Evolutionary conservation across 2,797 vertebrate species (phyloP), one percentile per base, ranked within the genome.

Genomic region (Emys orbicularis): DNA sequence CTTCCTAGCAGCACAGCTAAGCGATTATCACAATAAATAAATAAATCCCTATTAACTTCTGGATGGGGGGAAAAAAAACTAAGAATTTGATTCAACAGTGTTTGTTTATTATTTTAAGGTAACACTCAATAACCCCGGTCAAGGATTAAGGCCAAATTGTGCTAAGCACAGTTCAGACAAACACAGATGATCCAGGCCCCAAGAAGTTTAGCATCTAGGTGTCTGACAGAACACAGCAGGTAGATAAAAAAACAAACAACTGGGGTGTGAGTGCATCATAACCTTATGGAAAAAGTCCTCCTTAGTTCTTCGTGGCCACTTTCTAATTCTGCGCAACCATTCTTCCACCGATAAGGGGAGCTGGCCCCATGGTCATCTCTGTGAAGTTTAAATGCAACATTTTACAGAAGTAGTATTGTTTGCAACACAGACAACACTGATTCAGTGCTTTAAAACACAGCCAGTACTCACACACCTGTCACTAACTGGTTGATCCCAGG

Each of bases 111-210:
- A 23, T 72, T 23, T 72, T 41, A 41, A 23, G 5, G 21, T 72
- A 72, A 23, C 10, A 72, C 68, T 5, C 19, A 41, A 10, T 5
- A 10, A 72, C 19, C n/a, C 19, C 2, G 5, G 0, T 23, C 21
- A 72, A 41, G 68, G 68, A 23, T 72, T 23, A 72, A 21, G 21
- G 37, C 19, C n/a, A 41, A 23, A 10, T 3, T 68, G 37, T 41
- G 10, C n/a, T 12, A 5, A 21, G 3, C 37, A 12, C n/a, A 41
- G 11, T 72, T 41, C 68, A 41, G n/a, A 37, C 34, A 37, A 68
- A 68, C 18, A 68, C n/a, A 68, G 61, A 65, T n/a, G 31, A n/a
- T 65, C 34, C 34, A 34, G 65, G n/a, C 65, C 34, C 19, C 68
- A 41, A 37, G 65, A 19, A 72, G 10, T 19, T 37, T 25, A 72